Evolutionary conservation across 2,113 vertebrate species (phyloP).

Genomic region (Gavia stellata): DNA sequence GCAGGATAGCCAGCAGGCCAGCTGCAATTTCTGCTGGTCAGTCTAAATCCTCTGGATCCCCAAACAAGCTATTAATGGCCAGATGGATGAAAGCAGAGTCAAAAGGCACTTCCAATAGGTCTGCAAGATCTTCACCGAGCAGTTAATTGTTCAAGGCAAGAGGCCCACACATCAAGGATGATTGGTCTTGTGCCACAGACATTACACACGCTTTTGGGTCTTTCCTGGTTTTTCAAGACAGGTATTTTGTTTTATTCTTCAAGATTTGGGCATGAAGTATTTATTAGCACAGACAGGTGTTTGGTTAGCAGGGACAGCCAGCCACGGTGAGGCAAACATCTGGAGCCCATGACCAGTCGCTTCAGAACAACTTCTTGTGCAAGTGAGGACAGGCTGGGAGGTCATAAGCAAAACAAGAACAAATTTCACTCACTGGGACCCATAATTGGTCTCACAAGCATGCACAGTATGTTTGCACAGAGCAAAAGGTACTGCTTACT

Average conservation of each 20-base stretch:
- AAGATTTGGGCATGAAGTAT: not conserved
- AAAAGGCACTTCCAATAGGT: not conserved
- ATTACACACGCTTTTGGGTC: fast-evolving
- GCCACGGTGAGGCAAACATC: not conserved
- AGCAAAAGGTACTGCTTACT: not conserved
- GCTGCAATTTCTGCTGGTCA: not conserved
- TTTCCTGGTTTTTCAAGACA: not conserved
- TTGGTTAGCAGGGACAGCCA: not conserved
- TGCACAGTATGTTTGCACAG: not conserved
- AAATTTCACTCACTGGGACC: not conserved
- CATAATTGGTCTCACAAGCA: not conserved
- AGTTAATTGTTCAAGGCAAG: not conserved
- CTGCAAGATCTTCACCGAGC: not conserved
- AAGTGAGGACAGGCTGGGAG: not conserved
- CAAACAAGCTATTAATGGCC: not conserved
- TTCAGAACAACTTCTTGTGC: not conserved
- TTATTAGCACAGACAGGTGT: not conserved
- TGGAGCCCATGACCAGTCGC: not conserved
- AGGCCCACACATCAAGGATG: not conserved
- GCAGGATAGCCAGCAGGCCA: not conserved
- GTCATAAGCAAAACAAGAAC: not conserved
- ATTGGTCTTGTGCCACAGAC: not conserved
- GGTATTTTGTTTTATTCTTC: not conserved
- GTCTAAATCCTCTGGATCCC: not conserved
- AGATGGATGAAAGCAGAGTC: constrained; percentile 5